Evolutionary conservation across 2,888 invertebrate species (phyloP).

Genomic region (Desoria tigrina): DNA sequence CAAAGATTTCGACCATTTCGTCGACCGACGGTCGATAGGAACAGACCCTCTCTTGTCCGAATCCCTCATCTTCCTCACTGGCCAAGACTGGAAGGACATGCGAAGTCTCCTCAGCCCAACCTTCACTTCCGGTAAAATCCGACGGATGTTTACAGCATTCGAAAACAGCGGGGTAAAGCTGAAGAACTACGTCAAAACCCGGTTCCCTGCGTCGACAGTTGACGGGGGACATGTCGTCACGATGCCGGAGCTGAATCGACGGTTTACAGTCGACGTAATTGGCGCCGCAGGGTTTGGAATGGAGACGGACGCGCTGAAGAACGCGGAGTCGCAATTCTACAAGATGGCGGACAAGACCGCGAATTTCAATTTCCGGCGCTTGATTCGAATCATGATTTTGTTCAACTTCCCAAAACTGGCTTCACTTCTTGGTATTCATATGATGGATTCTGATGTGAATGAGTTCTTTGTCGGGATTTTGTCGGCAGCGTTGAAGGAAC

Average conservation of each 20-base stretch:
- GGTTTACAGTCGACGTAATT: neutral
- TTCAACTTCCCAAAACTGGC: neutral
- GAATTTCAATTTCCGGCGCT: neutral
- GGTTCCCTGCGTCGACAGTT: no score
- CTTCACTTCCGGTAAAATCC: conserved; percentile 34
- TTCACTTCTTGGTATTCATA: neutral
- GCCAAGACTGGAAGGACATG: conserved; percentile 27
- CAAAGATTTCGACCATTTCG: no score
- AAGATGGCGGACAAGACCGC: neutral
- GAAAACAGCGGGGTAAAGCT: no score
- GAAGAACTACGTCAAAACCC: no score
- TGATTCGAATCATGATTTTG: neutral
- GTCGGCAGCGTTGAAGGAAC: neutral
- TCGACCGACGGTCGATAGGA: no score
- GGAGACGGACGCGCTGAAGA: neutral
- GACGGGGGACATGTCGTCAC: neutral
- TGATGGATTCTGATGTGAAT: neutral
- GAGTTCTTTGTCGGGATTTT: neutral
- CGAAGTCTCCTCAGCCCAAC: conserved; percentile 32
- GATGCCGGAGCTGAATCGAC: neutral
- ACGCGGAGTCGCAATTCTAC: neutral
- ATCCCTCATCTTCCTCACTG: neutral
- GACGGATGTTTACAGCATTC: conserved; percentile 23
- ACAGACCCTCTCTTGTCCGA: conserved; percentile 14
- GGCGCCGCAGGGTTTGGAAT: neutral